Conservation (phyloP, 2,113 vertebrate species). For the Peucedramus taeniatus region DNA sequence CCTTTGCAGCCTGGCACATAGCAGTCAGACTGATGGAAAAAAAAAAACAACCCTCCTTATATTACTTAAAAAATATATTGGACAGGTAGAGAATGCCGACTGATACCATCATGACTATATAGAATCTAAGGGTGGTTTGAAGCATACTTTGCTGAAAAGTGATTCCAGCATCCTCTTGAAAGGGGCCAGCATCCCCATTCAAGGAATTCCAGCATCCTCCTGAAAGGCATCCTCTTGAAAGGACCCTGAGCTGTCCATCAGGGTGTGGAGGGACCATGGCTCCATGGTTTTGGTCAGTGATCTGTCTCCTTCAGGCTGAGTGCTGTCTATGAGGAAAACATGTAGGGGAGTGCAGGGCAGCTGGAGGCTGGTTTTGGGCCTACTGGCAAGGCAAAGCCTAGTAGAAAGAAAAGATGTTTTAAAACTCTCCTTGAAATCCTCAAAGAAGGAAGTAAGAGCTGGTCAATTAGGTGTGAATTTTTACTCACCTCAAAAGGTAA, state of each 20-base stretch:
- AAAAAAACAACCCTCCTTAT: not conserved
- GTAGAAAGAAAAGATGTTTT: not conserved
- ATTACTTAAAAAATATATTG: not conserved
- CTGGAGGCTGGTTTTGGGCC: fast-evolving
- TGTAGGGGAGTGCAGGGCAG: not conserved
- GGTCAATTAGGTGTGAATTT: not conserved
- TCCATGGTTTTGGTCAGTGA: fast-evolving
- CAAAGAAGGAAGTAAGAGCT: not conserved
- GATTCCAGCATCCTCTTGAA: not conserved
- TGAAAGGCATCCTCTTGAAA: not conserved
- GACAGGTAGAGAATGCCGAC: not conserved
- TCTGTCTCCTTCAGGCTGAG: not conserved
- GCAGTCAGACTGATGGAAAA: not conserved
- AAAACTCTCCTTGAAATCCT: not conserved
- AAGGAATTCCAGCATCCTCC: not conserved
- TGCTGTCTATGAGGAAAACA: not conserved
- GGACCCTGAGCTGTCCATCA: not conserved
- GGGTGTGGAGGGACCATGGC: fast-evolving
- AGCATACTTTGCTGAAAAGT: not conserved
- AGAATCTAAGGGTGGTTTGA: not conserved
- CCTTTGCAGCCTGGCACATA: not conserved
- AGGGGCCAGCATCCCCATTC: too few species aligned
- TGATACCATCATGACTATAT: fast-evolving
- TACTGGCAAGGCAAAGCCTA: not conserved
- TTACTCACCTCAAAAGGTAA: not conserved